These are phyloP conservation scores for Drosophila kikkawai DNA, from an alignment of 1,140 invertebrate species.

Conservation along the genomic window DNA sequence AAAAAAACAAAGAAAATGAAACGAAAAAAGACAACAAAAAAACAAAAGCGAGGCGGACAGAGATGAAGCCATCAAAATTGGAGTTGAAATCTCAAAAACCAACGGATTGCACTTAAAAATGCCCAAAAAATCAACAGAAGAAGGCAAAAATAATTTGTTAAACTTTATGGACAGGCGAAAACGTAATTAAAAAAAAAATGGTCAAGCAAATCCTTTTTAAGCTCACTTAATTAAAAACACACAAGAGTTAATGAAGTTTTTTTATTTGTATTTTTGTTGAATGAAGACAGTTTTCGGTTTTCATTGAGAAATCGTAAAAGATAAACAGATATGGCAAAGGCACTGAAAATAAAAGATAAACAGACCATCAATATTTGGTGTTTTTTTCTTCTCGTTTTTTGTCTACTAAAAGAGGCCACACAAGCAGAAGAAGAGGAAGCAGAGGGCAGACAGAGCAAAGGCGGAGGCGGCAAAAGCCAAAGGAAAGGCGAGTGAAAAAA, in stretches of 20 bases:
- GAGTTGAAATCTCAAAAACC: constrained; percentile 38
- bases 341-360: constrained; percentile 67
- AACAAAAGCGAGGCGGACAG: constrained; percentile 27
- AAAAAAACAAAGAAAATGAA: constrained; percentile 13
- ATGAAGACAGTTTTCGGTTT: constrained; percentile 73
- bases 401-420: constrained; percentile 71
- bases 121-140: constrained; percentile 30
- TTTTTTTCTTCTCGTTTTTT: constrained; percentile 18
- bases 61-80: constrained; percentile 74
- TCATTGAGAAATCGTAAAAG: constrained; percentile 66
- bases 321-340: constrained; percentile 31
- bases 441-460: constrained; percentile 45
- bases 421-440: constrained; percentile 46
- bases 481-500: constrained; percentile 44
- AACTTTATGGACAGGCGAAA: constrained; percentile 80
- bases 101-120: constrained; percentile 50
- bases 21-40: constrained; percentile 8
- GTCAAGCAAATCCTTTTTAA: constrained; percentile 65
- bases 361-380: constrained; percentile 73
- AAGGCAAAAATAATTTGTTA: constrained; percentile 55
- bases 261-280: constrained; percentile 46
- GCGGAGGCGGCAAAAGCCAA: constrained; percentile 49
- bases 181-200: constrained; percentile 72
- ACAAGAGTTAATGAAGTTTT: constrained; percentile 63
- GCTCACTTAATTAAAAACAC: constrained; percentile 73